Percentiles rank a stretch among this genome's conserved stretches.
Conservation (phyloP, 1,140 invertebrate species). For the Gryon sp. region DNA sequence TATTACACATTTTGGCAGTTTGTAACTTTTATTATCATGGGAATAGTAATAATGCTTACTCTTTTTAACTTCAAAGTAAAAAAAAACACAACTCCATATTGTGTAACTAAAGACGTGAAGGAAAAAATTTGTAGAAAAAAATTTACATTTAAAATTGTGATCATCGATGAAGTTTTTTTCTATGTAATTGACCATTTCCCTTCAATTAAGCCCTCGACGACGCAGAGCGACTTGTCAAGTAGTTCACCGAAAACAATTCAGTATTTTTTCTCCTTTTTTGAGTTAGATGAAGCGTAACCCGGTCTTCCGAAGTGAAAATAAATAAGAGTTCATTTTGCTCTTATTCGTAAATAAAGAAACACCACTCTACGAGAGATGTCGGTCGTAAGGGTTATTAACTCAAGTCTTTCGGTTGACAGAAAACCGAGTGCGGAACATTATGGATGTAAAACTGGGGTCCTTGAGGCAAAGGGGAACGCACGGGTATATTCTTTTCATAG, state of each 20-base stretch:
- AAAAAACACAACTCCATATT: too few relatives aligned
- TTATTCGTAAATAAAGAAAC: constrained; percentile 69
- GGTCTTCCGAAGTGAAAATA: constrained; percentile 57
- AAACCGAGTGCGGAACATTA: constrained; percentile 31
- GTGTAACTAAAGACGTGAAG: too few relatives aligned
- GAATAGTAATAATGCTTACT: too few relatives aligned
- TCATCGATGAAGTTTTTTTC: background rate
- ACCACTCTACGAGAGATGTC: constrained; percentile 58
- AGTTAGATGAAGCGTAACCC: constrained; percentile 50
- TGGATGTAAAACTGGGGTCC: constrained; percentile 17
- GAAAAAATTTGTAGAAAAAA: too few relatives aligned
- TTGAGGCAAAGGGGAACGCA: constrained; percentile 2
- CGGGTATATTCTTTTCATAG: background rate
- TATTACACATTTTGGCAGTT: too few relatives aligned
- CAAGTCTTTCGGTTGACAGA: constrained; percentile 64
- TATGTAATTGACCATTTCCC: background rate
- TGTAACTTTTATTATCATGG: too few relatives aligned
- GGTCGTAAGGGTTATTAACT: constrained; percentile 67
- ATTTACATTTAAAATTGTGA: background rate
- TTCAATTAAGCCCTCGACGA: constrained; percentile 31
- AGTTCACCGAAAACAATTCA: constrained; percentile 18
- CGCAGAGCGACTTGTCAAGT: constrained; percentile 1
- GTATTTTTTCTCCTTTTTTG: constrained; percentile 15
- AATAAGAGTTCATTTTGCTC: constrained; percentile 62
- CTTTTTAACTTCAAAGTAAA: too few relatives aligned